Conservation (phyloP, 2,888 invertebrate species). For the Amaurobius ferox region DNA sequence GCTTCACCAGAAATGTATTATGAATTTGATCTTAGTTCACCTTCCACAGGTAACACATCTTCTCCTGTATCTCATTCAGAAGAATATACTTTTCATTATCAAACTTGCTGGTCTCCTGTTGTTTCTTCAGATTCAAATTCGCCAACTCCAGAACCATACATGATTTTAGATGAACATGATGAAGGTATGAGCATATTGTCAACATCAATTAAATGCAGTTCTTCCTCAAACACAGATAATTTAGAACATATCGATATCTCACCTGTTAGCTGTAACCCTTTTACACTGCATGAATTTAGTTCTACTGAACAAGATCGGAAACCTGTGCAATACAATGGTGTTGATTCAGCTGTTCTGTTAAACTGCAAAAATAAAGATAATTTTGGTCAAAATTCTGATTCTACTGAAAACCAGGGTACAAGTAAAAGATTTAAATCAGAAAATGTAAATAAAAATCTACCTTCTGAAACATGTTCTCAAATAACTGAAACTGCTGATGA, state of each 20-base stretch:
- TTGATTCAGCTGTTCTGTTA: too few relatives aligned
- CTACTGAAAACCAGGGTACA: too few relatives aligned
- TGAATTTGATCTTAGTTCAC: background rate
- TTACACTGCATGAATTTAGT: too few relatives aligned
- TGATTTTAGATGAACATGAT: too few relatives aligned
- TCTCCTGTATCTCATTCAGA: background rate
- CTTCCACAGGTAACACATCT: background rate
- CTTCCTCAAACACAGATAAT: too few relatives aligned
- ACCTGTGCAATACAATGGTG: too few relatives aligned
- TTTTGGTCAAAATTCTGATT: background rate
- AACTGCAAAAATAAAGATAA: conserved; percentile 23
- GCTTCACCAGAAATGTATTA: background rate
- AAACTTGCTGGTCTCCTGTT: background rate
- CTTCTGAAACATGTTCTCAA: too few relatives aligned
- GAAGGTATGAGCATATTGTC: too few relatives aligned
- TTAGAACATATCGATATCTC: too few relatives aligned
- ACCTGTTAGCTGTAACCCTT: too few relatives aligned
- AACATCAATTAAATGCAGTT: too few relatives aligned
- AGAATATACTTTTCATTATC: background rate
- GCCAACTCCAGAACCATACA: background rate
- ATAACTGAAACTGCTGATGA: background rate
- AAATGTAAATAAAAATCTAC: background rate
- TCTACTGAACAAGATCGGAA: too few relatives aligned
- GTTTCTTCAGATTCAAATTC: background rate
- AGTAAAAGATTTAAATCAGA: background rate